Conservation (phyloP, 2,888 invertebrate species). For the Microctonus aethiopoides region DNA sequence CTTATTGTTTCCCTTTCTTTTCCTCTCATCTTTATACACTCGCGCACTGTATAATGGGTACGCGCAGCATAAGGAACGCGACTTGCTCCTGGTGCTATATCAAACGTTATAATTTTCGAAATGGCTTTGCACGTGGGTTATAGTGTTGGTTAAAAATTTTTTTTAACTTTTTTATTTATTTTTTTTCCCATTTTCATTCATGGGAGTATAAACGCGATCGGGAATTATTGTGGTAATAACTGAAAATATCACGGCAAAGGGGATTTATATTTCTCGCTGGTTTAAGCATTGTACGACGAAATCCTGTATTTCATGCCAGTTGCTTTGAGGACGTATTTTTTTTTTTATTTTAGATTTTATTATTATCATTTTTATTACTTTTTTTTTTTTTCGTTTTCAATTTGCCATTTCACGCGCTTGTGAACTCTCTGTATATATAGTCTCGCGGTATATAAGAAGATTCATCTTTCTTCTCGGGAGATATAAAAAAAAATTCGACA, state of each 20-base stretch:
- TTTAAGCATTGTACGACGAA: not conserved
- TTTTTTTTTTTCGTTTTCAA: not conserved
- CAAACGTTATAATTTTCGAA: not conserved
- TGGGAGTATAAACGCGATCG: not conserved
- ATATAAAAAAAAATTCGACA: not conserved
- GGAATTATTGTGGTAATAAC: not conserved
- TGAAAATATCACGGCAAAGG: not conserved
- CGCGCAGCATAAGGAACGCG: not conserved
- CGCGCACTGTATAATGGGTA: too few species aligned
- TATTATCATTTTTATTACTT: not conserved
- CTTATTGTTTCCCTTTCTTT: not conserved
- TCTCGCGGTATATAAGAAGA: not conserved
- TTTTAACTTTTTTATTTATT: not conserved
- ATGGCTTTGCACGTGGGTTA: not conserved
- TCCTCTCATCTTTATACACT: not conserved
- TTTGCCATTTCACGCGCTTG: not conserved
- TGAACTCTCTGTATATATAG: not conserved
- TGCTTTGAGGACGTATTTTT: not conserved
- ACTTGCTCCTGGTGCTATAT: not conserved
- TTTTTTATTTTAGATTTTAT: not conserved
- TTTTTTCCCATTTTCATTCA: not conserved
- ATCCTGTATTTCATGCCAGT: conserved; percentile 2
- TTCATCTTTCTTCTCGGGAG: not conserved
- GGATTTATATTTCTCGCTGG: not conserved
- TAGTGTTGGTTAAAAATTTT: not conserved